These are phyloP conservation scores for Archips crataeganus DNA, from an alignment of 2,888 invertebrate species.

Conservation along the genomic window DNA sequence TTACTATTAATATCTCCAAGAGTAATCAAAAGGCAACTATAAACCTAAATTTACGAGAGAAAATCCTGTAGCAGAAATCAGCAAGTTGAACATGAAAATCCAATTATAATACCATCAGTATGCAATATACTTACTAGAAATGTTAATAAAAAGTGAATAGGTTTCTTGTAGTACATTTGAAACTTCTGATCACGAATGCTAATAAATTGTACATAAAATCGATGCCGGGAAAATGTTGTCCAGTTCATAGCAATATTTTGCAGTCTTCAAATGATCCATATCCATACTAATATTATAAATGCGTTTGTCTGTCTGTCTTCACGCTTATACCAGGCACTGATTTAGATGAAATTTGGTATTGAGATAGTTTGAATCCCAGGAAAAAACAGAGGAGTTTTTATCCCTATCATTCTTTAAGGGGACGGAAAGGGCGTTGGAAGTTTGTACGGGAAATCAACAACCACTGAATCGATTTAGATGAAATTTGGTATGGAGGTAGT, in stretches of 20 bases:
- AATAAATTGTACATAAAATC: conserved; percentile 47
- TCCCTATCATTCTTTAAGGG: too few relatives aligned
- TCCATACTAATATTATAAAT: too few relatives aligned
- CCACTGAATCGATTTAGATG: too few relatives aligned
- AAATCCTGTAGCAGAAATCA: conserved; percentile 17
- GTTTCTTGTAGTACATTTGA: conserved; percentile 51
- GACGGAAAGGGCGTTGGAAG: too few relatives aligned
- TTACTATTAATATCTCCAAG: conserved; percentile 4
- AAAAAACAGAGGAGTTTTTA: too few relatives aligned
- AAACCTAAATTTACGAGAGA: conserved; percentile 13
- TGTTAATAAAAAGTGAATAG: conserved; percentile 52
- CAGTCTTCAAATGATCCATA: not conserved
- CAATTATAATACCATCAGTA: conserved; percentile 56
- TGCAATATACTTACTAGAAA: conserved; percentile 51
- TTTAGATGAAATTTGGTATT: too few relatives aligned
- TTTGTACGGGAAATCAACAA: too few relatives aligned
- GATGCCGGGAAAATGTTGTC: conserved; percentile 48
- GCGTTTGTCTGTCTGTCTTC: too few relatives aligned
- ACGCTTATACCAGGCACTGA: too few relatives aligned
- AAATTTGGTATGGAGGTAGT: too few relatives aligned
- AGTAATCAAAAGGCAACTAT: conserved; percentile 2
- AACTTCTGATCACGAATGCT: conserved; percentile 51
- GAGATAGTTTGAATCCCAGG: too few relatives aligned
- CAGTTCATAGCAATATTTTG: not conserved
- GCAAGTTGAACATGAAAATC: conserved; percentile 47